Base-by-base conservation (phyloP, 2,888 invertebrate species). In the Cyaniris semiargus region DNA sequence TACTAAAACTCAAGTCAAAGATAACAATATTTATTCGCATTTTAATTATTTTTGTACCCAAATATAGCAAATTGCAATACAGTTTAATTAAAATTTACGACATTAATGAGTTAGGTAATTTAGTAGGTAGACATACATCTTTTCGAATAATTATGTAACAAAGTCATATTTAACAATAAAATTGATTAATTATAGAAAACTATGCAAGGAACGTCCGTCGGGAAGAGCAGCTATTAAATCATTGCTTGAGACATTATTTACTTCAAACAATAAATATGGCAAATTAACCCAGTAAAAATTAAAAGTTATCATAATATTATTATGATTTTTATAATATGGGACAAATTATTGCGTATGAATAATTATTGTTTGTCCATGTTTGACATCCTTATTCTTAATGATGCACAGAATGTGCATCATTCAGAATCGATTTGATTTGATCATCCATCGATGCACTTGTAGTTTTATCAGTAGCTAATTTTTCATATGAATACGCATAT, bases 401-500 rank as follows among this genome's bases (percentile, higher is more conserved):
- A n/a, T n/a, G n/a, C n/a, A n/a, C n/a, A n/a, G 53, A 18, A 56
- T 6, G 31, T 34, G 31, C 31, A 34, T 27, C 31, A 34, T 34
- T 38, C 38, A 21, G 6, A 58, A n/a, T 58, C 56, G 2, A 38
- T 38, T 38, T 10, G 38, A 38, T 38, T 38, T 18, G 56, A 58
- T 58, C 10, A 10, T 38, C 34, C 56, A 56, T 5, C 34, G 18
- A 21, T 34, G 10, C n/a, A 6, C n/a, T 75, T 34, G n/a, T 38
- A 23, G 15, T 60, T 76, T 1, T 60, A 31, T 38, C 34, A 31
- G 18, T 31, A 21, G 31, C 10, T 10, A 13, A 13, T 23, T 34
- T 15, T 76, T 60, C 31, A 4, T 44, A 58, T 38, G 7, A 60
- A 76, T 60, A 60, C 15, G 76, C 48, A 79, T 78, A 79, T 78